Base-by-base conservation (phyloP, 2,797 vertebrate species). In the Hephaestus fuliginosus region DNA sequence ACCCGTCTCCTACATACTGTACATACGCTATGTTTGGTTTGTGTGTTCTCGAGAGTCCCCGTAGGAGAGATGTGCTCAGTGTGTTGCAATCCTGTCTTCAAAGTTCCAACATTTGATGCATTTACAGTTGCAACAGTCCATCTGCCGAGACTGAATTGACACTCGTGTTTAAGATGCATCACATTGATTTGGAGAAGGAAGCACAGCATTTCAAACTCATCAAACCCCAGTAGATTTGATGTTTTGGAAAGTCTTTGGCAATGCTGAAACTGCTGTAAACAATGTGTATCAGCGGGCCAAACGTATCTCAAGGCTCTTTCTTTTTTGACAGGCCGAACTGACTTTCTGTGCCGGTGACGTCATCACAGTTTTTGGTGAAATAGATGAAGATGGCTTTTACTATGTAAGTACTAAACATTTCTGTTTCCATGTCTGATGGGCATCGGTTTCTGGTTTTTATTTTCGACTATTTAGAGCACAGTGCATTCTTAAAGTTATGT, bases 381-480 rank as follows among this genome's bases (percentile, higher is more conserved):
- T 99, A 3, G 98, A 99, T 80, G 98, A 99, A 95, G 98, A 99
- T 73, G 98, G 98, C 22, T 99, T 99, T 96, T 98, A 99, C 85
- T 99, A 98, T 2, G 98, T 98, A 90, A 98, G 98, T 97, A 84
- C 69, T 12, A 5, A 36, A 58, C 5, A 22, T 51, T 77, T 49
- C 11, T 46, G n/a, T 51, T 65, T 68, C 58, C 49, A n/a, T 13
- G 58, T 60, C 46, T 55, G 15, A 17, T 61, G 5, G 46, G 61
- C 25, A 20, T 6, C 17, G 10, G 2, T 20, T 28, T 41, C n/a
- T 6, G 22, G 18, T 52, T 33, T 7, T 33, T 7, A 2, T 7
- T 18, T 5, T 20, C 43, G 14, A 33, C 57, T 28, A 14, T 66
- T 61, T 25, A 17, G 25, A 43, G 33, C n/a, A 13, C 11, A 13